These are phyloP conservation scores for Caenorhabditis inopinata DNA, from an alignment of 1,140 invertebrate species.

Conservation along the genomic window DNA sequence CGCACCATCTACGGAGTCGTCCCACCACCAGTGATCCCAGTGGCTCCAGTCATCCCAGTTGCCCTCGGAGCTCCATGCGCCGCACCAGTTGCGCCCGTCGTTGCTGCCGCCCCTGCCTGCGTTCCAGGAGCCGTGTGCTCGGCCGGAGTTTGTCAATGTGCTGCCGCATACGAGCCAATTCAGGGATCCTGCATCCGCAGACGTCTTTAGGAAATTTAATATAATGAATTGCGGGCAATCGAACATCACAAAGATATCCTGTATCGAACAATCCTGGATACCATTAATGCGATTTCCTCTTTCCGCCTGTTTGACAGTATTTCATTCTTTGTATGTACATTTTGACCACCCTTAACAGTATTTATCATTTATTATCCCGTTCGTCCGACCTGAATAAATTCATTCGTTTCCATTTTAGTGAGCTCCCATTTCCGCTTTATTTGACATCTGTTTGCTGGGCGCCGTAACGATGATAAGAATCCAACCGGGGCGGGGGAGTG, in stretches of 20 bases:
- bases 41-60: constrained; percentile 38
- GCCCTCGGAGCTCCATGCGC: constrained; percentile 51
- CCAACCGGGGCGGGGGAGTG: no score
- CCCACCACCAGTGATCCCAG: constrained; percentile 45
- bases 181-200: constrained; percentile 49
- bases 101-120: constrained; percentile 46
- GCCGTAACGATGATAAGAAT: no score
- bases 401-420: no score
- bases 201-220: constrained; percentile 25
- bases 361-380: constrained; percentile 1
- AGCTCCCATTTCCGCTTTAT: no score
- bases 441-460: no score
- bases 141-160: constrained; percentile 51
- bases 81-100: constrained; percentile 18
- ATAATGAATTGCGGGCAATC: background rate
- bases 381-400: background rate
- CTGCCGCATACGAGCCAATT: constrained; percentile 45
- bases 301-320: constrained; percentile 23
- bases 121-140: constrained; percentile 51
- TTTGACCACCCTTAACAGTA: background rate
- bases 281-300: background rate
- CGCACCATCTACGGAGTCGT: constrained; percentile 57
- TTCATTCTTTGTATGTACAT: constrained; percentile 11
- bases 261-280: constrained; percentile 8
- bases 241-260: constrained; percentile 29